Percentiles rank a stretch among this genome's conserved stretches.
These are phyloP conservation scores for Zaprionus lineosus DNA, from an alignment of 2,888 invertebrate species.

Conservation along the genomic window DNA sequence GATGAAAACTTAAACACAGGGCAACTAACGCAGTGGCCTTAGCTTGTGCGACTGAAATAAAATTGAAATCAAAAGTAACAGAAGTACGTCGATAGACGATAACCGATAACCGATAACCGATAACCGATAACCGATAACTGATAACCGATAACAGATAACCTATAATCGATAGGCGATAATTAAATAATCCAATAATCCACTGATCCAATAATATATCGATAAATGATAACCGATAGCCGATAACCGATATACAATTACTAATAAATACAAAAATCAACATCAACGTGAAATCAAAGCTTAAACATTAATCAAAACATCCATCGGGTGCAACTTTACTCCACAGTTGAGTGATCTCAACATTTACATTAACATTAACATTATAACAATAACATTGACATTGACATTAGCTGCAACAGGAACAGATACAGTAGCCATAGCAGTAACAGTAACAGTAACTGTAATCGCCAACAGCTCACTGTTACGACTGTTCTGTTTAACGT, in stretches of 20 bases:
- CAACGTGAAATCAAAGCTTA: constrained; percentile 24
- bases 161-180: too few relatives aligned
- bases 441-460: constrained; percentile 20
- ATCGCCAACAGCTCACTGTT: constrained; percentile 39
- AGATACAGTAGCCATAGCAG: constrained; percentile 11
- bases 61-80: constrained; percentile 33
- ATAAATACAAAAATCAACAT: constrained; percentile 17
- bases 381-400: constrained; percentile 20
- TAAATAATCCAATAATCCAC: too few relatives aligned
- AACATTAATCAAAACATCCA: constrained; percentile 10
- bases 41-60: constrained; percentile 72
- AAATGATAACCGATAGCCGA: constrained; percentile 41
- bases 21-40: constrained; percentile 69
- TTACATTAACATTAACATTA: constrained; percentile 17
- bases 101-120: constrained; percentile 30
- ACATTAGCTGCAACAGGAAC: constrained; percentile 18
- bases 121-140: constrained; percentile 35
- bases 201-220: constrained; percentile 37
- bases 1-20: constrained; percentile 44
- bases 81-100: constrained; percentile 43
- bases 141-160: constrained; percentile 25
- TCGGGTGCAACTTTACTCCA: constrained; percentile 24
- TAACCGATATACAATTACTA: constrained; percentile 12
- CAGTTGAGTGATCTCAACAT: constrained; percentile 27
- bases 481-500: constrained; percentile 62